phyloP scores from a whole-genome alignment of 2,113 vertebrate species.

The Anser brachyrhynchus region DNA sequence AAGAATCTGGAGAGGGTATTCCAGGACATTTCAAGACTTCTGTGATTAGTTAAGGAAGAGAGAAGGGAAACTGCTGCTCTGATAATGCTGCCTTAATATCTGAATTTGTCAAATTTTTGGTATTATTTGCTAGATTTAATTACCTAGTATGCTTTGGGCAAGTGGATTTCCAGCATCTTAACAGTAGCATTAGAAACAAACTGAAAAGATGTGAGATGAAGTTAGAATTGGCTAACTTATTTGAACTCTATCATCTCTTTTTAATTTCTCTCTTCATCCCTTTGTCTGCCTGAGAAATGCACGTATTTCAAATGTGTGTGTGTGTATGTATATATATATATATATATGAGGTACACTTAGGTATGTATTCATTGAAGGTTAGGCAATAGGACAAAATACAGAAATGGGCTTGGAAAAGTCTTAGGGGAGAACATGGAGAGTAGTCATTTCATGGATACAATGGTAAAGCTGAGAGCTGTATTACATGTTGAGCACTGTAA shows the following conservation, averaged over 20 bases:
- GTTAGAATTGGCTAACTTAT: background rate
- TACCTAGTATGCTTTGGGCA: background rate
- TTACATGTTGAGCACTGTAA: background rate
- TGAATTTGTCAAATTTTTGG: background rate
- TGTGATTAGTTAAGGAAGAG: background rate
- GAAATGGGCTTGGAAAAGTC: background rate
- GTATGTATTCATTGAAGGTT: background rate
- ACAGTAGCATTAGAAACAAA: background rate
- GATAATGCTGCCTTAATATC: background rate
- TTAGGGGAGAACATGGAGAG: background rate
- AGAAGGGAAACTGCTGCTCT: background rate
- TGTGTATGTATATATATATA: background rate
- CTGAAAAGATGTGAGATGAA: background rate
- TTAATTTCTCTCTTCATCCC: background rate
- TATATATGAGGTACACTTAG: background rate
- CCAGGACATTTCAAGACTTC: background rate
- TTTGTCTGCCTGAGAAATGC: background rate
- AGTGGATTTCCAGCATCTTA: background rate
- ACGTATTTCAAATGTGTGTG: background rate
- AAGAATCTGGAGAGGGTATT: background rate
- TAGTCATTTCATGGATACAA: background rate
- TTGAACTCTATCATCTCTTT: background rate
- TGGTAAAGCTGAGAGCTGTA: background rate
- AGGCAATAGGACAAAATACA: background rate
- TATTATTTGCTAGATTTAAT: background rate